A percentile compares a stretch with the other conserved stretches of the same genome.
phyloP scores from a whole-genome alignment of 37 sponge, comb jelly and placozoan species.

The Aplysina aerophoba region DNA sequence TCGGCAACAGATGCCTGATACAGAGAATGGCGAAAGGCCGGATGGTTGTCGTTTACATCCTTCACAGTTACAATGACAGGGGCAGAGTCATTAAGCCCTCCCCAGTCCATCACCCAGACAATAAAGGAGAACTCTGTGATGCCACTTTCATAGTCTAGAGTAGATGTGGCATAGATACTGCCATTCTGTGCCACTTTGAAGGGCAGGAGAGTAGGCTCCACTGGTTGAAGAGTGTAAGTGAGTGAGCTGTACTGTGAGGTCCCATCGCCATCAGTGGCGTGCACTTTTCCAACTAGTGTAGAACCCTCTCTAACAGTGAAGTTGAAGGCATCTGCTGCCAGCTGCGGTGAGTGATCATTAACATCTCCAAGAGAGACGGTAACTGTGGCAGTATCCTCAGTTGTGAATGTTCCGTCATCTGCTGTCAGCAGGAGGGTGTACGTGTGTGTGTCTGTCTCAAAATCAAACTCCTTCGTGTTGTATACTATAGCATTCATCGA shows the following conservation, averaged over 20 bases:
- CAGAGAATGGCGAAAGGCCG: slow-evolving; percentile 20
- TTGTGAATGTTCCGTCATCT: slow-evolving; percentile 31
- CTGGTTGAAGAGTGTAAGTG: slow-evolving; percentile 15
- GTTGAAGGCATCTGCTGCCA: neutral
- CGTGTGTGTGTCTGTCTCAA: slow-evolving; percentile 37
- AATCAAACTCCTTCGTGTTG: slow-evolving; percentile 35
- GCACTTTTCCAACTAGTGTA: slow-evolving; percentile 36
- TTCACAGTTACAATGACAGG: slow-evolving; percentile 41
- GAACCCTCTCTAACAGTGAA: slow-evolving; percentile 20
- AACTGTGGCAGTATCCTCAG: slow-evolving; percentile 20
- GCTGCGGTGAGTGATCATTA: slow-evolving; percentile 63
- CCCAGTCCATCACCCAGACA: slow-evolving; percentile 53
- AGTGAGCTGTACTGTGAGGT: slow-evolving; percentile 44
- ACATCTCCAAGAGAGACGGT: slow-evolving; percentile 39
- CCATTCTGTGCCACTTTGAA: slow-evolving; percentile 45
- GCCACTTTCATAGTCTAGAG: slow-evolving; percentile 55
- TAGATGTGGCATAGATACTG: slow-evolving; percentile 18
- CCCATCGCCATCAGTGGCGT: slow-evolving; percentile 54
- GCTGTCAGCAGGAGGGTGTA: slow-evolving; percentile 50
- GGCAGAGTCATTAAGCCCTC: slow-evolving; percentile 33
- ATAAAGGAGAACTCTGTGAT: slow-evolving; percentile 14
- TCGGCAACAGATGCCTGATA: slow-evolving; percentile 47
- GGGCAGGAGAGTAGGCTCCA: slow-evolving; percentile 5
- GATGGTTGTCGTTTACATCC: slow-evolving; percentile 78
- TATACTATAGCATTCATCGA: slow-evolving; percentile 37